Evolutionary conservation across 1,140 invertebrate genomes (phyloP), one percentile per base, ranked within the genome.

Genomic region (Eumeta japonica): DNA sequence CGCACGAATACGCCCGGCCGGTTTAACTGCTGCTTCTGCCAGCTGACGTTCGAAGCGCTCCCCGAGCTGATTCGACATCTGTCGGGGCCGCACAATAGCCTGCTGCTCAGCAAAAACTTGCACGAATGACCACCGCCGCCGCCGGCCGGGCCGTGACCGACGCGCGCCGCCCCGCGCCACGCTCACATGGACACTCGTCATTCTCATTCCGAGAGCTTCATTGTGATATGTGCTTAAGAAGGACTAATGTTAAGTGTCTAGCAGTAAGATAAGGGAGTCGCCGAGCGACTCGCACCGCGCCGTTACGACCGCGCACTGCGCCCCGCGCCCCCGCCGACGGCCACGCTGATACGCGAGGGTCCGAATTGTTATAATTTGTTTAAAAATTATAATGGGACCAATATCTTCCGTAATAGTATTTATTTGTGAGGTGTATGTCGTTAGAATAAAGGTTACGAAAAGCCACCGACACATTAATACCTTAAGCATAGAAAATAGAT

Each of bases 1-100:
- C 74, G 81, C 11, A 80, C 82, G 10, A 83, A 83, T 41, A 81
- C 79, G 7, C 66, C 67, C 3, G 79, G 79, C 19, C 76, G 83
- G 13, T 90, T 89, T 50, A 88, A 87, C 52, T 91, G 89, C 60
- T 91, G 89, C 72, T 91, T 91, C 76, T 91, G 89, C 65, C 84
- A 86, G 45, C 76, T 89, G 48, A 86, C 83, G 32, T 91, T 90
- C 56, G 88, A 90, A 61, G 87, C 86, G 28, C 64, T 90, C 43
- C 88, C 88, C 41, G 88, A 91, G 61, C 76, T 91, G 14, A 90
- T 90, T 40, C 79, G 89, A 56, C 89, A 91, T 64, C 78, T 91
- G 39, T 90, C 88, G 3, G 88, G 89, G 20, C 88, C 88, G 40
- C 88, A 91, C 63, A 91, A 91, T 54, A 90, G 87, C 73, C 75